Conservation (phyloP, 1,140 invertebrate genomes). For the Eueides isabella region DNA sequence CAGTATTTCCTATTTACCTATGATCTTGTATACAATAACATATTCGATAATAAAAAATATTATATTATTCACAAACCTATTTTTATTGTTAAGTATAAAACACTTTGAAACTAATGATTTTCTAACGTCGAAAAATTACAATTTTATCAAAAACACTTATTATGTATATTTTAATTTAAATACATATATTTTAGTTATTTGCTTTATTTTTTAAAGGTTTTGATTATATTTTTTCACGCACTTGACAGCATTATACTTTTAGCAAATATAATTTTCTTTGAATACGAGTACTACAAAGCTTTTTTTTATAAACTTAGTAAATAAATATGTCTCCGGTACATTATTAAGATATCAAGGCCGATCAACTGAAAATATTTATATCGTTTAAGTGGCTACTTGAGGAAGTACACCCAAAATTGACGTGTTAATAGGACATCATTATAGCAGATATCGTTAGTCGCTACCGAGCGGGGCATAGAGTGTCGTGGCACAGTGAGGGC, state of each 20-base stretch:
- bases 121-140: background rate
- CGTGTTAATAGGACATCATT: slow-evolving; percentile 33
- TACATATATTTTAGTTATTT: too few relatives aligned
- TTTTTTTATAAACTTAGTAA: too few relatives aligned
- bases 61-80: too few relatives aligned
- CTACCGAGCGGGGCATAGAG: slow-evolving; percentile 52
- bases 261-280: too few relatives aligned
- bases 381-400: slow-evolving; percentile 25
- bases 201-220: background rate
- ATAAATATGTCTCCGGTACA: background rate
- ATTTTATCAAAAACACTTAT: background rate
- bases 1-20: slow-evolving; percentile 43
- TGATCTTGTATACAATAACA: slow-evolving; percentile 25
- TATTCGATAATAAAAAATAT: background rate
- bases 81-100: too few relatives aligned
- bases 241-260: too few relatives aligned
- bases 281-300: too few relatives aligned
- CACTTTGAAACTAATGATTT: too few relatives aligned
- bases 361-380: background rate
- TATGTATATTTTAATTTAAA: background rate
- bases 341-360: background rate
- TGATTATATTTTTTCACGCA: background rate
- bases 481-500: slow-evolving; percentile 62
- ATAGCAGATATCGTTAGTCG: slow-evolving; percentile 51
- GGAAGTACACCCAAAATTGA: slow-evolving; percentile 11